Evolutionary conservation across 92 coral and sea anemone species (phyloP).

Genomic region (Hydrozoanthus gracilis): DNA sequence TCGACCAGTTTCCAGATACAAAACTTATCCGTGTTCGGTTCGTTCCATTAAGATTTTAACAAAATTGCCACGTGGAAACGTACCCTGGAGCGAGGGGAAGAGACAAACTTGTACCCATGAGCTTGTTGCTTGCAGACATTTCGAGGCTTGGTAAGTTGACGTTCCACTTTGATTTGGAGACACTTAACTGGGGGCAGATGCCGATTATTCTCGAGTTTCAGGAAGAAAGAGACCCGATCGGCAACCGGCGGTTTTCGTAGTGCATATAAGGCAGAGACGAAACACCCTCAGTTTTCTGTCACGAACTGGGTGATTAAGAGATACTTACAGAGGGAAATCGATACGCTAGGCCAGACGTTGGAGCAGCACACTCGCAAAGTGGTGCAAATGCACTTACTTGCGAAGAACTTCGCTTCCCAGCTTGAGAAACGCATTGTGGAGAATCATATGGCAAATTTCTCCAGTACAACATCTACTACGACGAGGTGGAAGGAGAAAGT

Average conservation of each 20-base stretch:
- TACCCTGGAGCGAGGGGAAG: no score
- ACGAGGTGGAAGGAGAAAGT: slow-evolving; percentile 44
- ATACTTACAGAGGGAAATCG: slow-evolving; percentile 55
- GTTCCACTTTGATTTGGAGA: slow-evolving; percentile 48
- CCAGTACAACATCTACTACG: slow-evolving; percentile 63
- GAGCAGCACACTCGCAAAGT: slow-evolving; percentile 64
- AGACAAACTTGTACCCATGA: slow-evolving; percentile 55
- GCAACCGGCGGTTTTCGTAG: slow-evolving; percentile 55
- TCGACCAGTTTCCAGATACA: slow-evolving; percentile 48
- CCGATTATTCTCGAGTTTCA: slow-evolving; percentile 51
- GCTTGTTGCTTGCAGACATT: slow-evolving; percentile 67
- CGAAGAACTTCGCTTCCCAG: slow-evolving; percentile 64
- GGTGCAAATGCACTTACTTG: slow-evolving; percentile 75
- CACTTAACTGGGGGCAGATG: slow-evolving; percentile 51
- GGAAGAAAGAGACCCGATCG: slow-evolving; percentile 51
- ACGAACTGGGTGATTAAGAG: slow-evolving; percentile 68
- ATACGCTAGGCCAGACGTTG: slow-evolving; percentile 50
- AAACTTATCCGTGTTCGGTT: slow-evolving; percentile 56
- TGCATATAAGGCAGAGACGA: slow-evolving; percentile 55
- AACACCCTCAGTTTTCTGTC: slow-evolving; percentile 38
- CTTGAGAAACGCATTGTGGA: background rate
- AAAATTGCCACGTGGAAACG: no score
- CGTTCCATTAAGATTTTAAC: no score
- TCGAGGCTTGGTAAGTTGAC: slow-evolving; percentile 61
- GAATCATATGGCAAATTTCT: slow-evolving; percentile 48